Evolutionary conservation across 2,113 vertebrate species (phyloP).

Genomic region (Canis aureus): DNA sequence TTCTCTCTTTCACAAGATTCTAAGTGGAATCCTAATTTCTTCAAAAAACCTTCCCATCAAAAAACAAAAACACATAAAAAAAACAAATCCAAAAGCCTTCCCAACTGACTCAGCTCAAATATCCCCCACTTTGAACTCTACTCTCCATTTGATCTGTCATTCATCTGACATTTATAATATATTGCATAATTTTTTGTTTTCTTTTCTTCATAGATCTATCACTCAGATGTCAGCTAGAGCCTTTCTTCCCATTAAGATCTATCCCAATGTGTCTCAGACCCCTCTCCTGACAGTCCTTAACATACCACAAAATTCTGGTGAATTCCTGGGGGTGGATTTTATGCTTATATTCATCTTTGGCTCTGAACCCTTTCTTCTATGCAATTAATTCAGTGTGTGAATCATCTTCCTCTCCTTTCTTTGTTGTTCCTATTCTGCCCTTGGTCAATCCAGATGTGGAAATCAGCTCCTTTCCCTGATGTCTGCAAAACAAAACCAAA

Average conservation of each 20-base stretch:
- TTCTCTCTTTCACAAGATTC: conserved; percentile 10
- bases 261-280: not conserved
- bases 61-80: not conserved
- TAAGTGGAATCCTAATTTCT: conserved; percentile 8
- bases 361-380: not conserved
- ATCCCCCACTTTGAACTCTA: conserved; percentile 7
- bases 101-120: not conserved
- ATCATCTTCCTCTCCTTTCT: not conserved
- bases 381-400: not conserved
- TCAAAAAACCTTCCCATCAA: conserved; percentile 14
- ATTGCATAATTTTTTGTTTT: conserved; percentile 1
- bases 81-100: not conserved
- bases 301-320: not conserved
- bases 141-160: conserved; percentile 39
- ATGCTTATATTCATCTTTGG: not conserved
- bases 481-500: conserved; percentile 14
- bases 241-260: conserved; percentile 19
- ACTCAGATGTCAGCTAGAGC: conserved; percentile 22
- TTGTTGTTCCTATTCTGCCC: not conserved
- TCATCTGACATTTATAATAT: conserved; percentile 58
- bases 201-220: conserved; percentile 55
- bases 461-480: not conserved
- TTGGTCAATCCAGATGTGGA: not conserved
- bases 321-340: not conserved
- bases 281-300: not conserved